These are phyloP conservation scores for Cheirogaleus major DNA, from an alignment of 2,797 vertebrate species.

Conservation along the genomic window DNA sequence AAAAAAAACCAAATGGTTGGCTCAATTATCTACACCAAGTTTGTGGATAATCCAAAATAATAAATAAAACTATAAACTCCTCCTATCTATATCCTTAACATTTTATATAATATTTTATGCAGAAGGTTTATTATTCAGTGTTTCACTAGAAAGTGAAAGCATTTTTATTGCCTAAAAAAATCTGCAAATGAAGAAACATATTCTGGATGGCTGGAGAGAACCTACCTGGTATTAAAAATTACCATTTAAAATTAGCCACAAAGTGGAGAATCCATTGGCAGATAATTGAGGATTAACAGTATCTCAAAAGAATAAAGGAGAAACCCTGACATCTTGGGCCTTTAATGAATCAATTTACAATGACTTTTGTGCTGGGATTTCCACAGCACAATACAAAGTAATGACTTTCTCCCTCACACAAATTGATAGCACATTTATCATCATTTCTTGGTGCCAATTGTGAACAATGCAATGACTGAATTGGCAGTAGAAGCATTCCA, in stretches of 20 bases:
- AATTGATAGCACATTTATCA: background rate
- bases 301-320: constrained; percentile 48
- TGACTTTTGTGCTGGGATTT: background rate
- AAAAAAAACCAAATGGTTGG: background rate
- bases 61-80: background rate
- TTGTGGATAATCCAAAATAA: background rate
- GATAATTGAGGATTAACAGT: constrained; percentile 65
- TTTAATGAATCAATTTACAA: constrained; percentile 63
- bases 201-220: background rate
- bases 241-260: constrained; percentile 57
- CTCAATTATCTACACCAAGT: background rate
- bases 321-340: constrained; percentile 32
- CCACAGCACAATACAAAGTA: background rate
- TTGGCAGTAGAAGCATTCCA: background rate
- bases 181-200: constrained; percentile 4
- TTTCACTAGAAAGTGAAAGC: background rate
- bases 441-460: background rate
- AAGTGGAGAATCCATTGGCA: constrained; percentile 50
- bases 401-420: constrained; percentile 12
- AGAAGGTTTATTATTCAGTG: background rate
- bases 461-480: background rate
- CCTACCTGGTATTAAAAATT: constrained; percentile 50
- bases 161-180: constrained; percentile 48
- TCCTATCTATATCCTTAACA: background rate
- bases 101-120: background rate